phyloP scores from a whole-genome alignment of 1,140 invertebrate species.

The Phymorhynchus buccinoides region DNA sequence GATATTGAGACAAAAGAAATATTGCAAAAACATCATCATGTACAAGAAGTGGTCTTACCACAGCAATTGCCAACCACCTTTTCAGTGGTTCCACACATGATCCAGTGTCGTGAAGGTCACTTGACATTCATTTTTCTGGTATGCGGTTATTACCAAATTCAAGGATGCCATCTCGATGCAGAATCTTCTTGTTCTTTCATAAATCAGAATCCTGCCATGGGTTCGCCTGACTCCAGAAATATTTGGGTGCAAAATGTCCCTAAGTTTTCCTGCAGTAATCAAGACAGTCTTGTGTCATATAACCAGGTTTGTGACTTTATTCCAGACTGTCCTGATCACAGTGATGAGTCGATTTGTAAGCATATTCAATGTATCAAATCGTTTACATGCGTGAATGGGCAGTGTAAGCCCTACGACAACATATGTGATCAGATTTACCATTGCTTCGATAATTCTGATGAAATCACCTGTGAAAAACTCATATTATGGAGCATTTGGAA shows the following conservation, averaged over 20 bases:
- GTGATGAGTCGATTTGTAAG: background rate
- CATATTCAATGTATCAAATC: background rate
- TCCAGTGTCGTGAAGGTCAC: background rate
- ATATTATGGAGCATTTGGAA: background rate
- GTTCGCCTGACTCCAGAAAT: background rate
- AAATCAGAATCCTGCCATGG: background rate
- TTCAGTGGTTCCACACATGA: too few species aligned
- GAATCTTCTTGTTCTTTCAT: background rate
- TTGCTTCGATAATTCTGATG: background rate
- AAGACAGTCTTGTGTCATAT: background rate
- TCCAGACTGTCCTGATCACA: background rate
- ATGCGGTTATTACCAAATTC: background rate
- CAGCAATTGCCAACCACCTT: too few species aligned
- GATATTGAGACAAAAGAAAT: too few species aligned
- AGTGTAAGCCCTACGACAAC: background rate
- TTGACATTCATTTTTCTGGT: background rate
- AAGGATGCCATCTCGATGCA: too few species aligned
- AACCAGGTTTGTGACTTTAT: conserved; percentile 5
- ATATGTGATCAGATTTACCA: background rate
- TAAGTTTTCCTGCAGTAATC: background rate
- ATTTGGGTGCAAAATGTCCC: background rate
- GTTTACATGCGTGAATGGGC: background rate
- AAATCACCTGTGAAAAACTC: background rate
- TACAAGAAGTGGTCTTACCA: too few species aligned
- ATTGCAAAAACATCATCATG: too few species aligned